Base-by-base conservation (phyloP, 2,113 vertebrate genomes). In the Menidia beryllina region DNA sequence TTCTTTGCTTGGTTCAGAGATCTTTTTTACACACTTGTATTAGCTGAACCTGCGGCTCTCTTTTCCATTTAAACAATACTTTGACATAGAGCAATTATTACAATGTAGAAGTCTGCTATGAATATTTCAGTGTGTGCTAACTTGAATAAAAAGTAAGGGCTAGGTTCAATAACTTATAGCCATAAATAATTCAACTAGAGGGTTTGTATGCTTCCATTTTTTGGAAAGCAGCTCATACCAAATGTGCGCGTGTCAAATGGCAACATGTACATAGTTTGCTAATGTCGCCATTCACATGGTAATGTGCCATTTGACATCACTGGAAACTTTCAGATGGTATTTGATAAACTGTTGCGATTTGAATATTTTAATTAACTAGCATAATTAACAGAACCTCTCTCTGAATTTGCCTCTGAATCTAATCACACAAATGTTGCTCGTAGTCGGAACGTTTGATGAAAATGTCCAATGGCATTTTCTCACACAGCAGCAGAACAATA, bases 241-340 rank as follows among this genome's bases (percentile, higher is more conserved):
- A 19, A n/a, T 45, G 17, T 7, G 11, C 6, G 15, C 19, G 15
- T 17, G n/a, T 2, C 17, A n/a, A n/a, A 5, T 45, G 41, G 19
- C 41, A 43, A 43, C 14, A 45, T 45, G 15, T 45, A 19, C 41
- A 5, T 43, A 19, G 14, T 5, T 65, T 1, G 19, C 2, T 36
- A 6, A 25, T 26, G 45, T 9, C 23, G 34, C 4, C 21, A 30
- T 82, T 83, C 47, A 51, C 48, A 65, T 72, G 69, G 45, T 82
- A 75, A 83, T 81, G 34, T 71, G 64, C 51, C 12, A 52, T 75
- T 67, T 63, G 17, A 19, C 15, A 17, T 56, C n/a, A 34, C 17
- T 60, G 65, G 25, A 26, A 48, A 61, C 7, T 7, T 61, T 2
- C 26, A 55, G 24, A 55, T 45, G 11, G 36, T 38, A 69, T 66